Conservation (phyloP, 2,797 vertebrate species). For the Etheostoma perlongum region DNA sequence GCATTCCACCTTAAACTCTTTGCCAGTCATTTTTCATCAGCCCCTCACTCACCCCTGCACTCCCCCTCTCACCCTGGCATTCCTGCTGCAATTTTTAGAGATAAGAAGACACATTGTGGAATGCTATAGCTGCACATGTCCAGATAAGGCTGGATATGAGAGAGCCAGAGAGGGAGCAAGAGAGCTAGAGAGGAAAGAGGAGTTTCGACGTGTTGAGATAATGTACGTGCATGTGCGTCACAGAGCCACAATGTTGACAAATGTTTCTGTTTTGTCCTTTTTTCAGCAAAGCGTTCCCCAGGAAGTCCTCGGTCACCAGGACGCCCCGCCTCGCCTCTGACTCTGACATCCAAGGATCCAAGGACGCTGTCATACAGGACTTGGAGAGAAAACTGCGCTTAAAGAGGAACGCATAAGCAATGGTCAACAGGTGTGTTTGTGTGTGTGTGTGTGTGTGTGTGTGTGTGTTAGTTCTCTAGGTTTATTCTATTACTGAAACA, state of each 20-base stretch:
- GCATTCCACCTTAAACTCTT: constrained; percentile 61
- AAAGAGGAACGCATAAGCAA: constrained; percentile 97
- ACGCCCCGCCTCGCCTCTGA: constrained; percentile 91
- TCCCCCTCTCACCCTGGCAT: constrained; percentile 64
- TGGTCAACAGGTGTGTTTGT: constrained; percentile 85
- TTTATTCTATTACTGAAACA: neutral
- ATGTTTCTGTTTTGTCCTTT: constrained; percentile 28
- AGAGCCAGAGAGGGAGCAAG: neutral
- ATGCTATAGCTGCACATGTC: constrained; percentile 66
- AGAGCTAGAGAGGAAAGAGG: constrained; percentile 21
- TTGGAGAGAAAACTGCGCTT: constrained; percentile 96
- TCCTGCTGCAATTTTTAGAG: constrained; percentile 67
- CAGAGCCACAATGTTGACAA: neutral
- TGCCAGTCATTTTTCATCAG: constrained; percentile 68
- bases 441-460: constrained; percentile 33
- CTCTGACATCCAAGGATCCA: constrained; percentile 97
- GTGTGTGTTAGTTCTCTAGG: neutral
- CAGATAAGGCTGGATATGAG: constrained; percentile 65
- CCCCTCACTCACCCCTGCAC: constrained; percentile 43
- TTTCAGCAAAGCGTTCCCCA: constrained; percentile 79
- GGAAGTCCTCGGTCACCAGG: constrained; percentile 81
- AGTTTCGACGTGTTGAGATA: constrained; percentile 10
- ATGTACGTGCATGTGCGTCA: neutral
- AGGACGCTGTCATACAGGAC: constrained; percentile 98
- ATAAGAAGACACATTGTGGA: constrained; percentile 78